A percentile compares a stretch with the other conserved stretches of the same genome.
Conservation (phyloP, 2,888 invertebrate species). For the Pristionchus arcanus region DNA sequence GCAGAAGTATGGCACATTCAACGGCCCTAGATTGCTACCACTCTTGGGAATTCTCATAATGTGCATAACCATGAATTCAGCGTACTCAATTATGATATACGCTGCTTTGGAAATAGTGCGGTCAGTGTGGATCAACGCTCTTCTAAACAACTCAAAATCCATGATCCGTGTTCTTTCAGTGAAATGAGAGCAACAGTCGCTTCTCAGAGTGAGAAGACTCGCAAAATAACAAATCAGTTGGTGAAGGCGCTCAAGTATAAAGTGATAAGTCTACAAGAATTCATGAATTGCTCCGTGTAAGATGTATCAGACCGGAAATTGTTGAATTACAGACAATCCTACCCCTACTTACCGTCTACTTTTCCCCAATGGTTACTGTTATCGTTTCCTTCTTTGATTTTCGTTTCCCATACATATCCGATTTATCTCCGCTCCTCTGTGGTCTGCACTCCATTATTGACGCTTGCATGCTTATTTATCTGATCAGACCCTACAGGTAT, state of each 20-base stretch:
- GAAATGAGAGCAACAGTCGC: neutral
- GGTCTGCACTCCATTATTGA: neutral
- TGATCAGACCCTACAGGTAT: neutral
- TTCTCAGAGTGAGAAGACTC: conserved; percentile 7
- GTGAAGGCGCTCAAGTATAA: conserved; percentile 8
- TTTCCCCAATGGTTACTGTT: neutral
- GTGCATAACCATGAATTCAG: neutral
- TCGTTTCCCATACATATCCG: neutral
- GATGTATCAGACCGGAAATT: no score
- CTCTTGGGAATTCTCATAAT: neutral
- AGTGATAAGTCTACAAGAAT: no score
- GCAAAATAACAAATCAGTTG: neutral
- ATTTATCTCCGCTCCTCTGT: neutral
- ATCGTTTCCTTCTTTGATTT: neutral
- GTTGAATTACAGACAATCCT: neutral
- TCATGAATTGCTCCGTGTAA: no score
- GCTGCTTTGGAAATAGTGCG: neutral
- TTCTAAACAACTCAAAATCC: no score
- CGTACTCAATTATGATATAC: conserved; percentile 42
- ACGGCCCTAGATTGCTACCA: conserved; percentile 32
- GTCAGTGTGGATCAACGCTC: no score
- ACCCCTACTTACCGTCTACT: neutral
- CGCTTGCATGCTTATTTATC: neutral
- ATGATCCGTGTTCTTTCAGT: no score
- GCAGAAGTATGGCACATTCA: conserved; percentile 10